Evolutionary conservation across 2,797 vertebrate species (phyloP), one percentile per base, ranked within the genome.

Genomic region (Setipinna tenuifilis): DNA sequence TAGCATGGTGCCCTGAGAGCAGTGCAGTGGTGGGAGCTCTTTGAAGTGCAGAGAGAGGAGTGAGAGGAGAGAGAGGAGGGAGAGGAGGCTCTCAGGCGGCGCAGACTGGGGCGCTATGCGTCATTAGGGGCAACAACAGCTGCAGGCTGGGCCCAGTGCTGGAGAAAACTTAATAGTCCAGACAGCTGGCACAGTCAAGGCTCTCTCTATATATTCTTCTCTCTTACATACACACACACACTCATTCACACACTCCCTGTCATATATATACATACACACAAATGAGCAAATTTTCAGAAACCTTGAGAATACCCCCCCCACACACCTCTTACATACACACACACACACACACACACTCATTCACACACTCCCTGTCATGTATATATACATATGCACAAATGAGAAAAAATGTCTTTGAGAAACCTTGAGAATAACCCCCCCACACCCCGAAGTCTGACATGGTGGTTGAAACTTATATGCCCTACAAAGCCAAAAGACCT

Each of bases 141-240:
- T 75, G 68, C 68, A 35, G 68, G 68, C 68, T 0, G 28, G 12
- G 31, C 10, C 68, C 16, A 12, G 28, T 75, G 28, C 68, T 35
- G 28, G 35, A 2, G 28, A 75, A 75, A 35, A 35, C 68, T 35
- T 35, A 75, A 75, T 75, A 75, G 68, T 75, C 17, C 68, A 35
- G 68, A 75, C 68, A 75, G 68, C 28, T 75, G 68, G 68, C 68
- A 75, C 68, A 75, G 6, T 75, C 68, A 75, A 75, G 31, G 5
- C 28, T 59, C 16, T 59, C 58, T 59, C 17, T 59, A 17, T 65
- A 2, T 65, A 3, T 25, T 11, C 23, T 2, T 10, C n/a, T 65
- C n/a, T 65, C 23, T 23, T 23, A 61, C 58, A 61, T 12, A n/a
- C 58, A 59, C 17, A 59, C 57, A 59, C 57, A 59, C 57, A 61